A percentile compares a stretch with the other conserved stretches of the same genome.
These are phyloP conservation scores for Gymnocheta viridis DNA, from an alignment of 2,888 invertebrate genomes.

Conservation along the genomic window DNA sequence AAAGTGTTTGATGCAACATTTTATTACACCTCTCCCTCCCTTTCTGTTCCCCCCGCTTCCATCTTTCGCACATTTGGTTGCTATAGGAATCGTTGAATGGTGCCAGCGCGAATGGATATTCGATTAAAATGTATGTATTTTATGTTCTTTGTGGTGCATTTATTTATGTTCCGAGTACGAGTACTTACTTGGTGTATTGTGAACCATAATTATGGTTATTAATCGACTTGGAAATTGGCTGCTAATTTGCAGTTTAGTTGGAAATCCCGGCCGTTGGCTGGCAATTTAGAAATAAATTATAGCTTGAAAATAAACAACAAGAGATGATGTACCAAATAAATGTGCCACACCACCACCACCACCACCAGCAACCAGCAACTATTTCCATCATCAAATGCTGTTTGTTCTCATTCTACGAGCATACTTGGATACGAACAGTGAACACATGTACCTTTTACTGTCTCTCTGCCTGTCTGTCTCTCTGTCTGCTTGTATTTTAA, in stretches of 20 bases:
- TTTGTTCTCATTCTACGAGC: slow-evolving; percentile 35
- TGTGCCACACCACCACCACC: slow-evolving; percentile 46
- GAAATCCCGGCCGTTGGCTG: slow-evolving; percentile 85
- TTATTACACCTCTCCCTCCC: slow-evolving; percentile 36
- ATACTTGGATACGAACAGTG: background rate
- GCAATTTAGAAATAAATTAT: slow-evolving; percentile 84
- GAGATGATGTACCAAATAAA: slow-evolving; percentile 67
- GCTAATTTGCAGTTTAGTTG: slow-evolving; percentile 86
- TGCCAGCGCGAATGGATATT: slow-evolving; percentile 54
- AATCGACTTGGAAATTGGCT: slow-evolving; percentile 85
- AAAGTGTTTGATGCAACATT: slow-evolving; percentile 64
- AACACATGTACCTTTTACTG: slow-evolving; percentile 17
- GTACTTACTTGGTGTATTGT: slow-evolving; percentile 62
- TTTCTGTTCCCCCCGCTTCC: background rate
- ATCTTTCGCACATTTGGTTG: slow-evolving; percentile 3
- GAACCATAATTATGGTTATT: slow-evolving; percentile 82
- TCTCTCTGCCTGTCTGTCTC: slow-evolving; percentile 1
- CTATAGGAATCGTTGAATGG: slow-evolving; percentile 3
- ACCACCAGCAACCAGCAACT: slow-evolving; percentile 31
- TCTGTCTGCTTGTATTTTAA: background rate
- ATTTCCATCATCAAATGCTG: slow-evolving; percentile 23
- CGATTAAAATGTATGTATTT: slow-evolving; percentile 53
- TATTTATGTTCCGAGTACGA: slow-evolving; percentile 15
- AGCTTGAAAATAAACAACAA: slow-evolving; percentile 82
- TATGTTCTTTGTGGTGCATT: slow-evolving; percentile 7